Conservation (phyloP, 2,888 invertebrate species). For the Dicyrtoma fusca region DNA sequence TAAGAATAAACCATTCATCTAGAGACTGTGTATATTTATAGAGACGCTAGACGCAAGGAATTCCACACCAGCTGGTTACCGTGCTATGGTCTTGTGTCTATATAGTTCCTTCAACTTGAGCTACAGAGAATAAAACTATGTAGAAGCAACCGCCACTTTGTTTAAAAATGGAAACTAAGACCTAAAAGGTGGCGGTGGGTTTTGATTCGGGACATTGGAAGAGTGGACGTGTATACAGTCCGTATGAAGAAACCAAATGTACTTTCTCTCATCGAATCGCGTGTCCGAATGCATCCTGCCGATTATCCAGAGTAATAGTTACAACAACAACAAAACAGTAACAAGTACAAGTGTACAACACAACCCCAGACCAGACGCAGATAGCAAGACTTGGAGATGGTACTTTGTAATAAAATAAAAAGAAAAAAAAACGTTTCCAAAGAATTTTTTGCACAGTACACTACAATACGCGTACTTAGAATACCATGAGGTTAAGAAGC, state of each 20-base stretch:
- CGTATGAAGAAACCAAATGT: no score
- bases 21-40: conserved; percentile 1
- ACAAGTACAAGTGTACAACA: no score
- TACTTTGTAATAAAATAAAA: conserved; percentile 29
- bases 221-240: no score
- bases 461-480: neutral
- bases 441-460: conserved; percentile 8
- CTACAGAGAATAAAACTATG: no score
- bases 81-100: no score
- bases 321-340: no score
- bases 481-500: neutral
- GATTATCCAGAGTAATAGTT: no score
- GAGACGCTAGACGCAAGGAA: neutral
- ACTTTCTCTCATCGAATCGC: no score
- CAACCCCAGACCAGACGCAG: neutral
- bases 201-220: neutral
- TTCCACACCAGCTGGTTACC: neutral
- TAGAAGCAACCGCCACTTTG: conserved; percentile 1
- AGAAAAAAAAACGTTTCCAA: conserved; percentile 23
- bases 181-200: neutral
- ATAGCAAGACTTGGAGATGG: conserved; percentile 22
- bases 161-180: conserved; percentile 10
- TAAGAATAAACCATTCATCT: conserved; percentile 1
- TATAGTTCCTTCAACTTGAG: no score
- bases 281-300: no score